Evolutionary conservation across 1,140 invertebrate species (phyloP).

Genomic region (Drosophila pruinosa): DNA sequence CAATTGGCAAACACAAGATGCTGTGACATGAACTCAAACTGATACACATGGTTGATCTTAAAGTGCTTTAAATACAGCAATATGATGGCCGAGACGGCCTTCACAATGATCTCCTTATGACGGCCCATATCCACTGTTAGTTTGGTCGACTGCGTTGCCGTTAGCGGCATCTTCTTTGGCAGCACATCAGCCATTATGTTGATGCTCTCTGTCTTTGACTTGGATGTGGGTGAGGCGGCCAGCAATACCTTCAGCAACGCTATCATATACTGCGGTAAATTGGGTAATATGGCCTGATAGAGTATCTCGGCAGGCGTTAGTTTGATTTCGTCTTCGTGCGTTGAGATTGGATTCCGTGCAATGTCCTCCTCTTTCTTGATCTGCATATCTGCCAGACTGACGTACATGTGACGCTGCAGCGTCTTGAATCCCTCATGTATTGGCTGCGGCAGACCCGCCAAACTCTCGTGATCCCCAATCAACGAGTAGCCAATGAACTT

Average conservation of each 20-base stretch:
- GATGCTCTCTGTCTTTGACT: slow-evolving; percentile 98
- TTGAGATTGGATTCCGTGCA: slow-evolving; percentile 89
- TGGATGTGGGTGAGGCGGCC: slow-evolving; percentile 98
- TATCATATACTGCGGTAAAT: slow-evolving; percentile 98
- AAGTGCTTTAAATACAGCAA: slow-evolving; percentile 98
- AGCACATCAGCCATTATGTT: slow-evolving; percentile 99
- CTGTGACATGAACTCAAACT: slow-evolving; percentile 99
- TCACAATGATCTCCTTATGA: slow-evolving; percentile 99
- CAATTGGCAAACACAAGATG: slow-evolving; percentile 99
- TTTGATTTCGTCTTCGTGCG: slow-evolving; percentile 88
- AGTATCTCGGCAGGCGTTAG: slow-evolving; percentile 93
- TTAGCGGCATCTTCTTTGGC: slow-evolving; percentile 98
- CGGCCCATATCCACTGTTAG: slow-evolving; percentile 98
- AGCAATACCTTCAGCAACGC: slow-evolving; percentile 98
- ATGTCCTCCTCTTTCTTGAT: slow-evolving; percentile 93
- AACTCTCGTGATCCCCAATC: slow-evolving; percentile 91
- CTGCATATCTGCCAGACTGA: slow-evolving; percentile 92
- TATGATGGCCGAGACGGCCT: slow-evolving; percentile 97
- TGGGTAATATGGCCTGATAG: slow-evolving; percentile 95
- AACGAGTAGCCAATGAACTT: slow-evolving; percentile 98
- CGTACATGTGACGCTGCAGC: slow-evolving; percentile 93
- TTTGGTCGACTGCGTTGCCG: slow-evolving; percentile 98
- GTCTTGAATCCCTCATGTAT: slow-evolving; percentile 97
- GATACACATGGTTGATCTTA: slow-evolving; percentile 99
- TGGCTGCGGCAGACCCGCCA: slow-evolving; percentile 96